Evolutionary conservation across 2,113 vertebrate species (phyloP).

Genomic region (Tupaia tana): DNA sequence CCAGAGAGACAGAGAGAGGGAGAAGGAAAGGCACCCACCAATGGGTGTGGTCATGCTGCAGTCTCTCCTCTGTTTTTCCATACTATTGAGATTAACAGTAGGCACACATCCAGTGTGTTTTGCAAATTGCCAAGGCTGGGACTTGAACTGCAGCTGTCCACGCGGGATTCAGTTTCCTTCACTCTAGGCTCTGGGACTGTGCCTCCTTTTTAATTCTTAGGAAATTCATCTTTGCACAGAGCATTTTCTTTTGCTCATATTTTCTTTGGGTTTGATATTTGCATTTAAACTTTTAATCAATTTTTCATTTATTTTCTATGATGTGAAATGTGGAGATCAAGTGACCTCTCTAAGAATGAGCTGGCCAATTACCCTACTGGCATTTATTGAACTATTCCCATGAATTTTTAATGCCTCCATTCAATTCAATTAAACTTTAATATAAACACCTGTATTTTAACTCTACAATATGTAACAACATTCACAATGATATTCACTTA

Average conservation of each 20-base stretch:
- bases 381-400: not conserved
- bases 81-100: no score
- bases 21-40: no score
- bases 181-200: no score
- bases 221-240: not conserved
- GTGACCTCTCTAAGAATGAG: not conserved
- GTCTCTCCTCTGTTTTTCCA: no score
- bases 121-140: no score
- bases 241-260: not conserved
- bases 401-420: not conserved
- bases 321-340: not conserved
- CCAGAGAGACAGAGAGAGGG: no score
- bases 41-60: no score
- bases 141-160: no score
- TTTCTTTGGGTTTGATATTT: not conserved
- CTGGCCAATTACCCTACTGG: not conserved
- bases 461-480: not conserved
- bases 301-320: not conserved
- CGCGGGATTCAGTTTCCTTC: no score
- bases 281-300: not conserved
- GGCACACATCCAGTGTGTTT: no score
- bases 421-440: not conserved
- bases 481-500: not conserved
- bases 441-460: not conserved
- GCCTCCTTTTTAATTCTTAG: not conserved